A percentile compares a stretch with the other conserved stretches of the same genome.
Evolutionary conservation across 2,888 invertebrate species (phyloP).

Genomic region (Acrobasis suavella): DNA sequence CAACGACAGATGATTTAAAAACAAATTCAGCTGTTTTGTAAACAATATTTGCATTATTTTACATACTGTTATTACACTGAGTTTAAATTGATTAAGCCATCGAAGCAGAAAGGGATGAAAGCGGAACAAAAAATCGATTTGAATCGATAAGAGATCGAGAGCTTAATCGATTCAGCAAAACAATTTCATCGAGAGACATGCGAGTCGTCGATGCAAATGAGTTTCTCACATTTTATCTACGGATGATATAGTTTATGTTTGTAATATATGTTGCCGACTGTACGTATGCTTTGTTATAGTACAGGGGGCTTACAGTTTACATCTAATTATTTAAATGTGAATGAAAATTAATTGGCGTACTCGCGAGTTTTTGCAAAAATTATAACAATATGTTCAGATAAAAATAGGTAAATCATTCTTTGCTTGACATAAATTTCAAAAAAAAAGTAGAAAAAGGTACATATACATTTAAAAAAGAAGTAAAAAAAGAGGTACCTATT

Average conservation of each 20-base stretch:
- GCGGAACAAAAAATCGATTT: constrained; percentile 64
- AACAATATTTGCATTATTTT: constrained; percentile 4
- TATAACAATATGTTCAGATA: too few species aligned
- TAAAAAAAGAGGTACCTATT: too few species aligned
- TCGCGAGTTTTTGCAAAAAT: too few species aligned
- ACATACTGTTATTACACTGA: constrained; percentile 4
- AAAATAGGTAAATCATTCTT: too few species aligned
- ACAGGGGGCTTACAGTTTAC: background rate
- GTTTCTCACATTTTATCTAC: constrained; percentile 51
- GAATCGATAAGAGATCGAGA: constrained; percentile 64
- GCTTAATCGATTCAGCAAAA: constrained; percentile 77
- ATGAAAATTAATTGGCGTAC: too few species aligned
- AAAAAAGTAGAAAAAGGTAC: too few species aligned
- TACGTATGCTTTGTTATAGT: constrained; percentile 13
- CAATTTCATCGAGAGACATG: constrained; percentile 70
- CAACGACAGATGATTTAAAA: background rate
- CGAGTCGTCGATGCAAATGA: constrained; percentile 62
- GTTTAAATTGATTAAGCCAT: constrained; percentile 57
- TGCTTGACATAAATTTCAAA: too few species aligned
- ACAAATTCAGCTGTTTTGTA: background rate
- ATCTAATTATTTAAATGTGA: background rate
- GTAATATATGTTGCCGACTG: constrained; percentile 20
- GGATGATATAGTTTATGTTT: constrained; percentile 24
- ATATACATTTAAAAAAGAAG: too few species aligned
- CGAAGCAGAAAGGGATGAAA: constrained; percentile 51